phyloP scores from a whole-genome alignment of 2,888 invertebrate genomes.

The Vesta saturnalis region DNA sequence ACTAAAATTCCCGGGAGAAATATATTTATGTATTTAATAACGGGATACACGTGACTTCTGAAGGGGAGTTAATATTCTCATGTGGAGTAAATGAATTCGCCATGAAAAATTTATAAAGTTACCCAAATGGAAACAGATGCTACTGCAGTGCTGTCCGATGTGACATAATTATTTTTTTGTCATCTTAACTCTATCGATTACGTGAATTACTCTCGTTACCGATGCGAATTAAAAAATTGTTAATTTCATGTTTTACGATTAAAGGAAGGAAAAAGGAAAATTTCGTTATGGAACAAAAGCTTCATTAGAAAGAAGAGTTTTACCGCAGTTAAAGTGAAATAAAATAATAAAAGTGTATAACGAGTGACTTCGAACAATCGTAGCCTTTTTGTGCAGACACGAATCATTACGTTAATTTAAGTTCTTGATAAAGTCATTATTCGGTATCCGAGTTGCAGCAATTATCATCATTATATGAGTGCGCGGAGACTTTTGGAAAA shows the following conservation, averaged over 20 bases:
- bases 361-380: constrained; percentile 55
- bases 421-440: constrained; percentile 56
- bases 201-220: constrained; percentile 4
- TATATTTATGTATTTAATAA: constrained; percentile 43
- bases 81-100: constrained; percentile 25
- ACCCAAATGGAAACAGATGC: constrained; percentile 1
- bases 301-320: constrained; percentile 44
- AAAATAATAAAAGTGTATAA: constrained; percentile 52
- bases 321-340: constrained; percentile 42
- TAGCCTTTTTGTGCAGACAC: constrained; percentile 45
- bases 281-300: constrained; percentile 41
- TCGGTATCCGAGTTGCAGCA: constrained; percentile 54
- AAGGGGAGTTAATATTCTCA: constrained; percentile 33
- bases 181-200: constrained; percentile 5
- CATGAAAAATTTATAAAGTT: constrained; percentile 14
- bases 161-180: neutral
- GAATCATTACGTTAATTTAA: constrained; percentile 59
- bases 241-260: constrained; percentile 38
- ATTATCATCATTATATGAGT: constrained; percentile 58
- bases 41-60: constrained; percentile 37
- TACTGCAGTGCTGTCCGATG: neutral
- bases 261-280: constrained; percentile 27
- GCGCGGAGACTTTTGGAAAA: constrained; percentile 48
- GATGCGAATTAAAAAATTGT: constrained; percentile 28
- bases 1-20: constrained; percentile 34